Evolutionary conservation across 1,140 invertebrate species (phyloP).

Genomic region (Drosophila mojavensis): DNA sequence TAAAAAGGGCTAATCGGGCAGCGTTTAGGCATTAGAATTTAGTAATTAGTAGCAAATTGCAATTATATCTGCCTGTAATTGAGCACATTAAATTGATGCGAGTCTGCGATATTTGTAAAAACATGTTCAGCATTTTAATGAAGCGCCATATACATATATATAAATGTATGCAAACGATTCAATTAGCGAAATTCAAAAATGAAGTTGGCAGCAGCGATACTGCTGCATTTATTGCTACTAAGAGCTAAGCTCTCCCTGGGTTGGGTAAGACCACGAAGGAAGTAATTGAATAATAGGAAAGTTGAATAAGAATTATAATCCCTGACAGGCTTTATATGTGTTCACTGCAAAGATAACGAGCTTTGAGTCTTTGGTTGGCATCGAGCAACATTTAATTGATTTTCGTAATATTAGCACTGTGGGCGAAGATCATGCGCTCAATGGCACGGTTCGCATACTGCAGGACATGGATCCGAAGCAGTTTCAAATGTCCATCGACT

Average conservation of each 20-base stretch:
- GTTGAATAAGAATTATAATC: too few relatives aligned
- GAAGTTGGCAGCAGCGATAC: background rate
- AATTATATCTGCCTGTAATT: background rate
- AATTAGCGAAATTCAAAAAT: conserved; percentile 4
- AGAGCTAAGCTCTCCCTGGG: background rate
- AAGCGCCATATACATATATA: conserved; percentile 4
- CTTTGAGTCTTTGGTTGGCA: conserved; percentile 4
- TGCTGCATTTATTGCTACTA: background rate
- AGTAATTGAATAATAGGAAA: background rate
- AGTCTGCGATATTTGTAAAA: conserved; percentile 1
- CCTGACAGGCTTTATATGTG: background rate
- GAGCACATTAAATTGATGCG: too few relatives aligned
- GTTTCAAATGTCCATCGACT: conserved; percentile 12
- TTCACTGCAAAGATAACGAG: conserved; percentile 2
- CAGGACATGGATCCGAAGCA: conserved; percentile 18
- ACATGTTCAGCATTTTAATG: conserved; percentile 21
- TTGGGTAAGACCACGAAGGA: background rate
- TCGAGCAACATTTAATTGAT: conserved; percentile 9
- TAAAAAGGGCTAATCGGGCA: background rate
- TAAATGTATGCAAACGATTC: background rate
- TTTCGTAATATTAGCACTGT: conserved; percentile 11
- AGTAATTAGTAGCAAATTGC: conserved; percentile 17
- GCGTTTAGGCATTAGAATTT: conserved; percentile 1
- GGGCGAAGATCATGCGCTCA: conserved; percentile 25
- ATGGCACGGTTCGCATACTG: conserved; percentile 31